A percentile compares a stretch with the other conserved stretches of the same genome.
Evolutionary conservation across 2,113 vertebrate genomes (phyloP).

Genomic region (Ctenodactylus gundi): DNA sequence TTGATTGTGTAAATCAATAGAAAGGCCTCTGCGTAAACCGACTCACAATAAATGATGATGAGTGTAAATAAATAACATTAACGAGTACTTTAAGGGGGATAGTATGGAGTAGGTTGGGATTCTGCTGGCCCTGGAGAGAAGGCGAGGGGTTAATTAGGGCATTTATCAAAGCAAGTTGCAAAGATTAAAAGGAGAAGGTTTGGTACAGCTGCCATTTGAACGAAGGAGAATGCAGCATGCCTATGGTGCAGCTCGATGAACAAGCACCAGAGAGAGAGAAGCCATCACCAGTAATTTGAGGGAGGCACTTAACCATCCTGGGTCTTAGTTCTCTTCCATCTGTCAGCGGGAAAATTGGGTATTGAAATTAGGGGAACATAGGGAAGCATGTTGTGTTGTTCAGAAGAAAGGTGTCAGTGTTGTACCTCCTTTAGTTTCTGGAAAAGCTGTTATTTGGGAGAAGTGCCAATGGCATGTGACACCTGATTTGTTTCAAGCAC

Average conservation of each 20-base stretch:
- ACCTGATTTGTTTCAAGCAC: background rate
- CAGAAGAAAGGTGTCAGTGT: background rate
- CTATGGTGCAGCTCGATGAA: background rate
- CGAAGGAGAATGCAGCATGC: background rate
- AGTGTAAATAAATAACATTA: conserved; percentile 42
- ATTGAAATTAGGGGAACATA: conserved; percentile 19
- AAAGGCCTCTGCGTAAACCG: conserved; percentile 29
- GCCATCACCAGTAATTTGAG: conserved; percentile 17
- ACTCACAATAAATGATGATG: conserved; percentile 6
- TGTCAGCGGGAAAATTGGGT: conserved; percentile 33
- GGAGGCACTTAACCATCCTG: conserved; percentile 23
- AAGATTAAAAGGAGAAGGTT: conserved; percentile 3
- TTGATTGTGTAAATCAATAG: conserved; percentile 25
- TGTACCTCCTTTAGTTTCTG: background rate
- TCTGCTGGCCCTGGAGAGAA: background rate
- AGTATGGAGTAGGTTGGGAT: background rate
- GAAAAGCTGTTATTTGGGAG: background rate
- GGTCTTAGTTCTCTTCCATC: conserved; percentile 29
- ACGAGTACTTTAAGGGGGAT: background rate
- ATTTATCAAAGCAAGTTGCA: conserved; percentile 4
- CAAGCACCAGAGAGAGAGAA: conserved; percentile 18
- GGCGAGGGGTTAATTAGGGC: conserved; percentile 22
- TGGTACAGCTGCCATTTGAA: background rate
- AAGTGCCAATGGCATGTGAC: background rate
- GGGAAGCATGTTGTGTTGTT: background rate